Evolutionary conservation across 2,113 vertebrate species (phyloP), one percentile per base, ranked within the genome.

Genomic region (Heliornis fulica): DNA sequence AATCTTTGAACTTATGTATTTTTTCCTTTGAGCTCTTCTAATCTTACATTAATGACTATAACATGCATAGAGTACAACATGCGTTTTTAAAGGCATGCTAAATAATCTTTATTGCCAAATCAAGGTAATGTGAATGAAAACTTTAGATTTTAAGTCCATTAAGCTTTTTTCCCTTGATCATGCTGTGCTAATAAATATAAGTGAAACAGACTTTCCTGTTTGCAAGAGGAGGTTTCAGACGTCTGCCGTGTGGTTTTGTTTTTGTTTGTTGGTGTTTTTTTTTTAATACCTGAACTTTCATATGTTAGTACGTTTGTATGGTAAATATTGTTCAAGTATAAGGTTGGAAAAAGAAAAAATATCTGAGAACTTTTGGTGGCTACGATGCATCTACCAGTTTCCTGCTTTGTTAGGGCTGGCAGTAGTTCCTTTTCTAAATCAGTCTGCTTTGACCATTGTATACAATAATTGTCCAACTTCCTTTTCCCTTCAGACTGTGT

Each of bases 361-460:
- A 57, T 3, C 0, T 7, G 45, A 41, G 64, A 66, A 34, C 84
- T 90, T 92, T 89, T 7, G 8, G 43, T 64, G 41, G 20, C 34
- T 96, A 87, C 89, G 51, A 66, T 70, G 32, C 23, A 48, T 93
- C 64, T 92, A 46, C 51, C 19, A 32, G 41, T 85, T 92, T 83
- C 20, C 60, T 92, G 54, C 60, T 90, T 88, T 92, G 86, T 81
- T 96, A 45, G 36, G 31, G 26, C 81, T 96, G 83, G 80, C 86
- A 66, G 72, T 51, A 90, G 51, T 87, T 97, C 34, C 77, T 78
- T 20, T 84, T 83, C 68, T 86, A 90, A 93, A 74, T 92, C 80
- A 75, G 69, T 87, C 69, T 46, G 3, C 80, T 86, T 89, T 86
- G 48, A 90, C 72, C 69, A 75, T 81, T 97, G 78, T 94, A 72